Evolutionary conservation across 1,140 invertebrate species (phyloP), one percentile per base, ranked within the genome.

Genomic region (Zeugodacus cucurbitae): DNA sequence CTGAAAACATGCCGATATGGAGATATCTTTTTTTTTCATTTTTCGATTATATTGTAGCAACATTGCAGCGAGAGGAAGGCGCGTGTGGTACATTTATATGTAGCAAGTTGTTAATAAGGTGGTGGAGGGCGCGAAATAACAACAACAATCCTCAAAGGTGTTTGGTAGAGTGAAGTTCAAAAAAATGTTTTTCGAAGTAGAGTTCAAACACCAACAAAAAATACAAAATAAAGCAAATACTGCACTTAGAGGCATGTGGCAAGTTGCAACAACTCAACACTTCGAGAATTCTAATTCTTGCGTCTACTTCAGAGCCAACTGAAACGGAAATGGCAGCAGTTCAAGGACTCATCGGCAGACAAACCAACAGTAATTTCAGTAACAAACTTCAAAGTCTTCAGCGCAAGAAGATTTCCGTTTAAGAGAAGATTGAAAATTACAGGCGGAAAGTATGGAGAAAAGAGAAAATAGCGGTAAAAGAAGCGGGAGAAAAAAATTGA

Each of bases 321-420:
- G 34, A 44, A 88, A 88, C 64, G 74, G 82, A 88, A 85, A n/a
- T 57, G 48, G 3, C 58, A 88, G n/a, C 34, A 85, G 22, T 32
- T 59, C 20, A 86, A 86, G 54, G 54, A 86, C 85, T 58, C 58
- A 22, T 29, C n/a, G 17, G 7, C 70, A 26, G 64, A 88, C 57
- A 74, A 74, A 86, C 57, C 74, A 5, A 59, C 34, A 87, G n/a
- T 67, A 87, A 88, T 87, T 88, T 88, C 88, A 88, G 64, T 34
- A 78, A 37, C 86, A 88, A 88, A 57, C 86, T 67, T 32, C 44
- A 54, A 67, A 67, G 32, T 48, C 14, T 58, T 59, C 34, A 87
- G 57, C 34, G 32, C 62, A 74, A 87, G 34, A 64, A 58, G 44
- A 88, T 67, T 88, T 88, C 86, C 86, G 85, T 58, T 67, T 88